Evolutionary conservation across 2,797 vertebrate genomes (phyloP).

Genomic region (Poeciliopsis infans): DNA sequence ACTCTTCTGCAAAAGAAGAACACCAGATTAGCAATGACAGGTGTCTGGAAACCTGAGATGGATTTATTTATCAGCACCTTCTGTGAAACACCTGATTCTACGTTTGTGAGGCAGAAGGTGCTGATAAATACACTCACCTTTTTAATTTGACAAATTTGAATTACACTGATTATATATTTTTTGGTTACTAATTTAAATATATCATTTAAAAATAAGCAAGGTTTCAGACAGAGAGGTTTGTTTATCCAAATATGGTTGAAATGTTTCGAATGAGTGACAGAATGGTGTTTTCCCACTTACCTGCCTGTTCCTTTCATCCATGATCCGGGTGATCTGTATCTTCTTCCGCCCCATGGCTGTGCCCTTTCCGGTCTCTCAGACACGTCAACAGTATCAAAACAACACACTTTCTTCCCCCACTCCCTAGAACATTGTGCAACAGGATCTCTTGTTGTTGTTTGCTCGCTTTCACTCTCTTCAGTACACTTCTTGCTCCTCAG

Average conservation of each 20-base stretch:
- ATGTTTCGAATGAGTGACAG: not conserved
- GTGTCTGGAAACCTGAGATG: conserved; percentile 3
- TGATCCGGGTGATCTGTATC: conserved; percentile 99
- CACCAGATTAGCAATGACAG: not conserved
- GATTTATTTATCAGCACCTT: conserved; percentile 14
- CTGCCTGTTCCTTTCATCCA: conserved; percentile 99
- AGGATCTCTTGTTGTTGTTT: conserved; percentile 71
- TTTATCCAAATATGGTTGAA: not conserved
- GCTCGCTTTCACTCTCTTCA: conserved; percentile 57
- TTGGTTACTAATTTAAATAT: not conserved
- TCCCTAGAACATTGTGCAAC: conserved; percentile 93
- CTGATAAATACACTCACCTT: conserved; percentile 6
- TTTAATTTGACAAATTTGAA: not conserved
- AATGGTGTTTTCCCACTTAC: conserved; percentile 72
- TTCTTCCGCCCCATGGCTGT: conserved; percentile 98
- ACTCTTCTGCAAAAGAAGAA: not conserved
- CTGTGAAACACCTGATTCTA: conserved; percentile 7
- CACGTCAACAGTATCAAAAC: conserved; percentile 88
- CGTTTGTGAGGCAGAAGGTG: not conserved
- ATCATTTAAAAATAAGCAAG: not conserved
- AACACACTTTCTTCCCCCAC: conserved; percentile 82
- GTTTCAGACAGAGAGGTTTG: not conserved
- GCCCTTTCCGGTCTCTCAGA: conserved; percentile 83
- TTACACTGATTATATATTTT: not conserved
- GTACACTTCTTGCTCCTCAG: conserved; percentile 41